phyloP scores from a whole-genome alignment of 2,797 vertebrate genomes.

The Ispidina lecontei region DNA sequence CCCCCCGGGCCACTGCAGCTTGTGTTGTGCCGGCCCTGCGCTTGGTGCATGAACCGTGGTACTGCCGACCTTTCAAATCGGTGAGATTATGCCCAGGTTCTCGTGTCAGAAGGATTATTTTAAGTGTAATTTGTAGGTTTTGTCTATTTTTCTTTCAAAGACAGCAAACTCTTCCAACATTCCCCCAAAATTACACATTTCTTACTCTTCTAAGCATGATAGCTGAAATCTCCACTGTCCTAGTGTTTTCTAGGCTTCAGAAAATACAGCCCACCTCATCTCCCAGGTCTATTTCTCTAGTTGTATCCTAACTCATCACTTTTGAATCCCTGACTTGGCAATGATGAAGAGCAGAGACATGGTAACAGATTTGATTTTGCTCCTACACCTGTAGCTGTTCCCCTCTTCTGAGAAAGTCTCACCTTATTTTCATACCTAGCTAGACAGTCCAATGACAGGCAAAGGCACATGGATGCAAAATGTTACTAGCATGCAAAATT shows the following conservation, averaged over 20 bases:
- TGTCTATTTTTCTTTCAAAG: background rate
- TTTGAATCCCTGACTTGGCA: background rate
- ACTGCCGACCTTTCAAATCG: fast-evolving
- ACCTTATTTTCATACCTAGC: fast-evolving
- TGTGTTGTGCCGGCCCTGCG: fast-evolving
- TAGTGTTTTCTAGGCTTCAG: background rate
- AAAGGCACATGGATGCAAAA: background rate
- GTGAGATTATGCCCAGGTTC: fast-evolving
- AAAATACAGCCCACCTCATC: background rate
- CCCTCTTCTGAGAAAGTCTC: background rate
- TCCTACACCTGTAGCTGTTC: background rate
- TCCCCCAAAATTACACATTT: too few species aligned
- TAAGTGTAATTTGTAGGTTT: fast-evolving
- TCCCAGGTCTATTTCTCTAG: background rate
- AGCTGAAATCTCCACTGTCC: background rate
- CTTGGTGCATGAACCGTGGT: fast-evolving
- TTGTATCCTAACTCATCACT: fast-evolving
- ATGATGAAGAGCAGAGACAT: fast-evolving
- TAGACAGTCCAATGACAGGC: fast-evolving
- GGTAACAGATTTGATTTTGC: background rate
- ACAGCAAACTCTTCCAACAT: background rate
- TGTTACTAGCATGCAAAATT: background rate
- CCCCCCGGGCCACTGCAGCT: background rate
- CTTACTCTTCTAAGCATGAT: fast-evolving
- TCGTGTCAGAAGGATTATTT: fast-evolving